Base-by-base conservation (phyloP, 1,140 invertebrate species). In the Anoplophora glabripennis region DNA sequence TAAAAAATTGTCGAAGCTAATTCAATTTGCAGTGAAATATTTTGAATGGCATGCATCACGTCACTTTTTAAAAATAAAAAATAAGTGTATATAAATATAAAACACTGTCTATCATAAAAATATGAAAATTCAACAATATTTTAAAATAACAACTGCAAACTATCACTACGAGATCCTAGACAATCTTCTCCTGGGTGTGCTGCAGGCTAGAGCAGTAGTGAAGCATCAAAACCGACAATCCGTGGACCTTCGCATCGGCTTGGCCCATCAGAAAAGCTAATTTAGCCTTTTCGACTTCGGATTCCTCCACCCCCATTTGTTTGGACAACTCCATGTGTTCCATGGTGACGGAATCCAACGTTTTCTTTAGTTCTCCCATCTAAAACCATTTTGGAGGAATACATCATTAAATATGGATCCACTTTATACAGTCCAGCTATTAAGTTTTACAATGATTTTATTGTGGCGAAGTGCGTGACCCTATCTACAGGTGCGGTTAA, bases 161-260 rank as follows among this genome's bases (percentile, higher is more conserved):
- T 12, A 10, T 45, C 38, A 40, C 38, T 15, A 54, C 21, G 21
- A 28, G 21, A 28, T 5, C 38, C 17, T 66, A 74, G 21, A 74
- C 63, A 46, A 74, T 74, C 57, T 74, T 74, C 52, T 74, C 72
- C 60, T 74, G 72, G 4, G 67, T 62, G 44, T 76, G 69, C 69
- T 92, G 89, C 35, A 93, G 75, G 7, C 88, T 89, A 1, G 89
- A 85, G 75, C 90, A 94, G 77, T 90, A 93, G 74, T 93, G 89
- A 60, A 93, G 76, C 84, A 93, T 86, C 33, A 94, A 79, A 18
- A 93, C 84, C 21, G 89, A 89, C 53, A 94, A 74, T 1, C 89
- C 89, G 72, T 91, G 87, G 3, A 89, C 85, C 67, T 87, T 84
- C 60, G 87, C 81, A 70, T 91, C 89, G 18, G 84, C 86, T 70